A percentile compares a stretch with the other conserved stretches of the same genome.
Evolutionary conservation across 2,797 vertebrate species (phyloP).

Genomic region (Acanthopagrus latus): DNA sequence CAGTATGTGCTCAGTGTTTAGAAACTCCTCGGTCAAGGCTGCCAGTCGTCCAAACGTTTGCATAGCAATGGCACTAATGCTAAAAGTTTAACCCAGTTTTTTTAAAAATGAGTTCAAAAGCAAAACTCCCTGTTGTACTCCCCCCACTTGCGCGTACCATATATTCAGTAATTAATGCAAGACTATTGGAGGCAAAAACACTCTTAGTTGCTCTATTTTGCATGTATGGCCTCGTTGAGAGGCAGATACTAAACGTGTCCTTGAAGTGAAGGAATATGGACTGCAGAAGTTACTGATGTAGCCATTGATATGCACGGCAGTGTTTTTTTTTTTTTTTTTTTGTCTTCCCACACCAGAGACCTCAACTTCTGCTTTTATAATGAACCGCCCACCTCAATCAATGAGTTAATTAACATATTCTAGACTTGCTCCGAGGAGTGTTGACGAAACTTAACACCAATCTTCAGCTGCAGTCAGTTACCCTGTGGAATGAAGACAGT

Average conservation of each 20-base stretch:
- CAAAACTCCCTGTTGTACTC: slow-evolving; percentile 64
- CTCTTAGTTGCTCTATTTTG: slow-evolving; percentile 53
- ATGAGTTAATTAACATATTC: slow-evolving; percentile 83
- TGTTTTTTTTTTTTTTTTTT: slow-evolving; percentile 38
- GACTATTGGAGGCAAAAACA: slow-evolving; percentile 51
- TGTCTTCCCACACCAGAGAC: slow-evolving; percentile 78
- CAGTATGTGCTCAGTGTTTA: neutral
- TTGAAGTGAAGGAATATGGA: slow-evolving; percentile 70
- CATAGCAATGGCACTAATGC: slow-evolving; percentile 35
- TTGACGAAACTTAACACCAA: slow-evolving; percentile 78
- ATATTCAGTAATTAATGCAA: slow-evolving; percentile 72
- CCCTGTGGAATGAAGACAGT: slow-evolving; percentile 66
- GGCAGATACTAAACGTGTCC: slow-evolving; percentile 69
- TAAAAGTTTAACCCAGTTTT: slow-evolving; percentile 70
- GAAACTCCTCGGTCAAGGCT: slow-evolving; percentile 13
- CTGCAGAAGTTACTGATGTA: slow-evolving; percentile 65
- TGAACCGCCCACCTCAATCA: slow-evolving; percentile 82
- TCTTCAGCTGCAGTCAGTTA: slow-evolving; percentile 68
- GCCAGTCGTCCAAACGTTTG: slow-evolving; percentile 43
- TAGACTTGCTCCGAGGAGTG: slow-evolving; percentile 72
- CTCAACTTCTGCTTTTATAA: slow-evolving; percentile 79
- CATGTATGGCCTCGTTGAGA: slow-evolving; percentile 62
- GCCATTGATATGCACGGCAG: slow-evolving; percentile 75
- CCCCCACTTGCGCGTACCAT: slow-evolving; percentile 36
- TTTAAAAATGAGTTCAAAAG: slow-evolving; percentile 69